Base-by-base conservation (phyloP, 2,888 invertebrate genomes). In the Lasioglossum morio region DNA sequence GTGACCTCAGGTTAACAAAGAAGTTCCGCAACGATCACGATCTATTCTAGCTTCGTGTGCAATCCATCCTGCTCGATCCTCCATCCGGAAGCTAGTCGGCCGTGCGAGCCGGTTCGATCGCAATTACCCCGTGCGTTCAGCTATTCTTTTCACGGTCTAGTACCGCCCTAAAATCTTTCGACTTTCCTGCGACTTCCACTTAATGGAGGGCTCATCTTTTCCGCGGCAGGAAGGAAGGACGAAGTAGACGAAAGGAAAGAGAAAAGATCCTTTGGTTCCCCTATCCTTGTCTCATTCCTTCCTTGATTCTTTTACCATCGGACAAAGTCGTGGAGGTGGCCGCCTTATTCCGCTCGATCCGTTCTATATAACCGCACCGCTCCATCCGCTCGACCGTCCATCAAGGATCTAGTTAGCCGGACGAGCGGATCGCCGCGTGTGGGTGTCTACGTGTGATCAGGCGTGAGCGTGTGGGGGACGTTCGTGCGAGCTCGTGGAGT, bases 271-370 rank as follows among this genome's bases (percentile, higher is more conserved):
- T 87, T 74, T 60, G 66, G 27, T 1, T 79, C 72, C 63, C 43
- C 77, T 69, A 14, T 81, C 85, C 53, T 60, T 19, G 27, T 60
- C 48, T 43, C 34, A 46, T 23, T n/a, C 37, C 76, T 60, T 53
- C 66, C 72, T 75, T 87, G 80, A 83, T 82, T 81, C 85, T 76
- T 70, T 76, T 78, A 75, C 85, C 80, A 81, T 89, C 73, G 82
- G 53, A 91, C 90, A 89, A 82, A 89, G 90, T 85, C 82, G 78
- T 72, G 78, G 72, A 73, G 69, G 75, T 70, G 77, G 37, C 12
- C 88, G 83, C 89, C 90, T 89, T 91, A 89, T 91, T 90, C 85
- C 86, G 79, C 80, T 86, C 85, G 88, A 91, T 89, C 90, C 91
- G 82, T 86, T 85, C 90, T 72, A 73, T 88, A 77, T 78, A 87